Evolutionary conservation across 2,888 invertebrate genomes (phyloP).

Genomic region (Euplexia lucipara): DNA sequence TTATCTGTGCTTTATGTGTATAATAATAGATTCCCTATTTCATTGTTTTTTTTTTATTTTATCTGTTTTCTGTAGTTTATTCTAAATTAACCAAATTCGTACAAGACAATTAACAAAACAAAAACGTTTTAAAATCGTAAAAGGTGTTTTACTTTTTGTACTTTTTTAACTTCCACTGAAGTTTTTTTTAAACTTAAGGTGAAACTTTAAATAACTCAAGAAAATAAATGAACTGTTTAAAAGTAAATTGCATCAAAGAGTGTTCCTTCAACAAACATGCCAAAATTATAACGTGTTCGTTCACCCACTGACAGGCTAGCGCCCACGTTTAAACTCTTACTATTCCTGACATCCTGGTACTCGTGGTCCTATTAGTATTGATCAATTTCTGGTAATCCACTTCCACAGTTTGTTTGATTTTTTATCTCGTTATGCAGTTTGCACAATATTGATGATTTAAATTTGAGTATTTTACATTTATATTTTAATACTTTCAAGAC

Average conservation of each 20-base stretch:
- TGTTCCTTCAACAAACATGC: neutral
- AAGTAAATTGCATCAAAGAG: neutral
- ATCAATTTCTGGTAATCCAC: slow-evolving; percentile 42
- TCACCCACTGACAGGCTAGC: slow-evolving; percentile 21
- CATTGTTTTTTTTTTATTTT: too few species aligned
- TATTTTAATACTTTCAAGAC: neutral
- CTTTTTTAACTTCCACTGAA: too few species aligned
- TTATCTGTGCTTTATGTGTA: slow-evolving; percentile 45
- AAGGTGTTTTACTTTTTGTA: too few species aligned
- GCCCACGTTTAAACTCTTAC: slow-evolving; percentile 33
- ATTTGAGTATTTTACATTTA: neutral
- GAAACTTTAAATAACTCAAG: too few species aligned
- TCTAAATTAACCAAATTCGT: too few species aligned
- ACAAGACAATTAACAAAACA: too few species aligned
- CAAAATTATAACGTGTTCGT: neutral
- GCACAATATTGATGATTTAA: neutral
- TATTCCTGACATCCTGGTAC: slow-evolving; percentile 46
- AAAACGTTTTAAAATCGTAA: too few species aligned
- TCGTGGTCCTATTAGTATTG: slow-evolving; percentile 55
- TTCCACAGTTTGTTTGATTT: slow-evolving; percentile 2
- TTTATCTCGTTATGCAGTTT: neutral
- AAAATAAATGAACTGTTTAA: neutral
- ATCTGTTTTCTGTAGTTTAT: too few species aligned
- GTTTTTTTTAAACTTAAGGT: too few species aligned
- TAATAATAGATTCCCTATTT: too few species aligned